phyloP scores from a whole-genome alignment of 2,113 vertebrate species.

The Lycocorax pyrrhopterus region DNA sequence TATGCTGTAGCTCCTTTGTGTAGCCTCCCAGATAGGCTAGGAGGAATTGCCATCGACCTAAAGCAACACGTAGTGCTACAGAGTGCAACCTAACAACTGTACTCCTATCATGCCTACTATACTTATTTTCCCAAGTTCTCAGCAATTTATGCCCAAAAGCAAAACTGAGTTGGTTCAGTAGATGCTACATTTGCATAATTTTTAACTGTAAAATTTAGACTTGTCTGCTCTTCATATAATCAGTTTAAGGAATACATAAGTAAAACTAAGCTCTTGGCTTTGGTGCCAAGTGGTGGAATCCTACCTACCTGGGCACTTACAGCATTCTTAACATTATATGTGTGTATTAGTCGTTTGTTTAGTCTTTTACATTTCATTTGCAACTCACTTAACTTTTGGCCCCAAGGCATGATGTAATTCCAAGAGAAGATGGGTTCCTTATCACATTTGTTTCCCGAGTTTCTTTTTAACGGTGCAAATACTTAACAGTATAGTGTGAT shows the following conservation, averaged over 20 bases:
- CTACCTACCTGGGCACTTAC: background rate
- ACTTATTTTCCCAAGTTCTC: background rate
- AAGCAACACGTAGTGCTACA: background rate
- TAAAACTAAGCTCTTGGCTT: background rate
- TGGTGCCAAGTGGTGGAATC: background rate
- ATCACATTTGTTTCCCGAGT: background rate
- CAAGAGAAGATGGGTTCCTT: background rate
- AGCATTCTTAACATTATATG: background rate
- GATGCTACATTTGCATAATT: background rate
- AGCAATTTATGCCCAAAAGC: background rate
- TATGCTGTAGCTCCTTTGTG: background rate
- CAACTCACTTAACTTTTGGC: background rate
- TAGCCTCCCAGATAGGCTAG: background rate
- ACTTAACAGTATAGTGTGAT: background rate
- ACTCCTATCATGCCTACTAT: background rate
- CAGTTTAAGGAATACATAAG: background rate
- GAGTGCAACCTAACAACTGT: background rate
- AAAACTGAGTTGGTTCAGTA: background rate
- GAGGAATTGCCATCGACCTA: background rate
- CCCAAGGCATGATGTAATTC: background rate
- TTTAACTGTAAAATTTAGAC: background rate
- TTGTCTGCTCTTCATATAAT: background rate
- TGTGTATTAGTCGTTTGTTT: background rate
- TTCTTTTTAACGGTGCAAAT: background rate
- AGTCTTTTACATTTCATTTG: background rate